Conservation (phyloP, 1,140 invertebrate genomes). For the Diprion similis region DNA sequence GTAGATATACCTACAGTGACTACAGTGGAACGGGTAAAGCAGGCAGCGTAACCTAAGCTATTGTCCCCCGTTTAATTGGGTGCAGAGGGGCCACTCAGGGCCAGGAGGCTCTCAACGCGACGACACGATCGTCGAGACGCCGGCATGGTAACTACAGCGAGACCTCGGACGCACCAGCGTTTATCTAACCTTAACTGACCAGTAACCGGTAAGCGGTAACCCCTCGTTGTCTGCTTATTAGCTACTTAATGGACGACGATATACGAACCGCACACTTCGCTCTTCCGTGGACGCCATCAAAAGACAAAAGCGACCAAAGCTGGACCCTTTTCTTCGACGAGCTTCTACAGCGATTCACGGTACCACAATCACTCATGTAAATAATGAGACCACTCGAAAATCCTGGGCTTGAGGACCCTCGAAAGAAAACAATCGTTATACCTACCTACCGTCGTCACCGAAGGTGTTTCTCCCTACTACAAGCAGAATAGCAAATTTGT, state of each 20-base stretch:
- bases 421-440: not conserved
- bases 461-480: not conserved
- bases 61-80: slow-evolving; percentile 44
- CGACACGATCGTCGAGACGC: slow-evolving; percentile 24
- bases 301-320: slow-evolving; percentile 28
- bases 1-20: not conserved
- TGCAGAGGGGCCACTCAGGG: slow-evolving; percentile 41
- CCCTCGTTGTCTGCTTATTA: slow-evolving; percentile 42
- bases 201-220: slow-evolving; percentile 35
- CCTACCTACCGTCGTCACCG: not conserved
- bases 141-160: not conserved
- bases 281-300: slow-evolving; percentile 36
- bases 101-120: slow-evolving; percentile 31
- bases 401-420: not conserved
- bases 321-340: slow-evolving; percentile 40
- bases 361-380: not conserved
- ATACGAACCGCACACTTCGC: slow-evolving; percentile 32
- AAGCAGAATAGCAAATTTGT: no score
- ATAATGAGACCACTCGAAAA: not conserved
- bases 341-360: slow-evolving; percentile 12
- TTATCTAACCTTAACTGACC: slow-evolving; percentile 11
- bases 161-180: not conserved
- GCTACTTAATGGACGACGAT: slow-evolving; percentile 41
- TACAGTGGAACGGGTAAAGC: not conserved
- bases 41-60: slow-evolving; percentile 40